These are phyloP conservation scores for Brachylomia viminalis DNA, from an alignment of 2,888 invertebrate species.

Conservation along the genomic window DNA sequence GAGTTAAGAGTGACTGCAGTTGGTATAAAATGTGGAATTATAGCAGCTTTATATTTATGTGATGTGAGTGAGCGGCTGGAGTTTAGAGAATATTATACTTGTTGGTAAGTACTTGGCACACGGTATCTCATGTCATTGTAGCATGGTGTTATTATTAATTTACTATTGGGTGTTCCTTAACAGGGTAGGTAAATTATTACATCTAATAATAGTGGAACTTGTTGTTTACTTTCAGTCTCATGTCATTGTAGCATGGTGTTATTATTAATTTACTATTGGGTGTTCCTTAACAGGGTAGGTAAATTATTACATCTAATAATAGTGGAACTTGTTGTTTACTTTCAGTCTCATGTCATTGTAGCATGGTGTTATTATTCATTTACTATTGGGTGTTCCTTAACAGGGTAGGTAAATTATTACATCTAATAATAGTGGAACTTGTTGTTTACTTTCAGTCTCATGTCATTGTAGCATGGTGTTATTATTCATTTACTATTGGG, in stretches of 20 bases:
- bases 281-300: background rate
- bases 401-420: background rate
- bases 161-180: background rate
- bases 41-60: slow-evolving; percentile 26
- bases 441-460: no score
- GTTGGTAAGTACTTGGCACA: background rate
- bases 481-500: background rate
- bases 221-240: no score
- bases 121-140: background rate
- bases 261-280: background rate
- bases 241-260: background rate
- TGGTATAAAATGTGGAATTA: slow-evolving; percentile 48
- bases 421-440: background rate
- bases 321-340: no score
- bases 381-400: background rate
- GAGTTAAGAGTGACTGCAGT: slow-evolving; percentile 53
- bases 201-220: background rate
- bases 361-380: background rate
- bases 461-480: background rate
- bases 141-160: background rate
- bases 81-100: background rate
- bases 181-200: background rate
- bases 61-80: background rate
- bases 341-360: no score
- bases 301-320: background rate